A percentile compares a stretch with the other conserved stretches of the same genome.
These are phyloP conservation scores for Struthio camelus DNA, from an alignment of 2,113 vertebrate genomes.

Conservation along the genomic window DNA sequence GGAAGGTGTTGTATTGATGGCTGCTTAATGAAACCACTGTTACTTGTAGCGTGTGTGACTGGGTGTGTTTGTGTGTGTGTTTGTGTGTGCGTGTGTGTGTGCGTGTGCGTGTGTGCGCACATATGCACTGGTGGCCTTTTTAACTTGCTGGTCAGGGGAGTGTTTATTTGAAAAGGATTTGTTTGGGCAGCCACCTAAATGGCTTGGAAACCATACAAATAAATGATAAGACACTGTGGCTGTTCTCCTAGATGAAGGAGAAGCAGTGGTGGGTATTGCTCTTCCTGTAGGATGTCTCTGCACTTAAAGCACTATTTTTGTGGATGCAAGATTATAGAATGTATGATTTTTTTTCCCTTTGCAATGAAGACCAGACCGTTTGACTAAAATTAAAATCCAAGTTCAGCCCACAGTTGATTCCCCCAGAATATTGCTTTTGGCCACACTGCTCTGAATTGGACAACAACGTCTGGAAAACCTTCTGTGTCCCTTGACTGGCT, in stretches of 20 bases:
- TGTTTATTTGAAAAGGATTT: not conserved
- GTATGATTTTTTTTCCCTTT: not conserved
- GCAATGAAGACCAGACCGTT: not conserved
- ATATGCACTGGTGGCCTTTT: too few species aligned
- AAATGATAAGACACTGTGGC: rapidly evolving
- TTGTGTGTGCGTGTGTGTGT: not conserved
- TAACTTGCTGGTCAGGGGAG: not conserved
- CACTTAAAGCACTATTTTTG: not conserved
- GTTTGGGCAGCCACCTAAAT: not conserved
- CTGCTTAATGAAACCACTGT: not conserved
- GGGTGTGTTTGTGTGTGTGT: too few species aligned
- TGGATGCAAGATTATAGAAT: not conserved
- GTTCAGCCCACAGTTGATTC: constrained; percentile 3
- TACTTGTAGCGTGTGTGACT: not conserved
- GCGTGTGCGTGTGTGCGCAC: too few species aligned
- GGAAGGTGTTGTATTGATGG: not conserved
- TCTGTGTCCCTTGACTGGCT: not conserved
- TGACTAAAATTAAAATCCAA: constrained; percentile 19
- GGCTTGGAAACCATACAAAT: not conserved
- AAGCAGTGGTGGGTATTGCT: not conserved
- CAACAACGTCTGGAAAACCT: constrained; percentile 34
- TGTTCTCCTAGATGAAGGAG: not conserved
- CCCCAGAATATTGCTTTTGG: constrained; percentile 19
- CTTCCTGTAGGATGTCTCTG: not conserved
- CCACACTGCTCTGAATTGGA: constrained; percentile 8